phyloP scores from a whole-genome alignment of 1,140 invertebrate species.

The Lasioglossum albipes region DNA sequence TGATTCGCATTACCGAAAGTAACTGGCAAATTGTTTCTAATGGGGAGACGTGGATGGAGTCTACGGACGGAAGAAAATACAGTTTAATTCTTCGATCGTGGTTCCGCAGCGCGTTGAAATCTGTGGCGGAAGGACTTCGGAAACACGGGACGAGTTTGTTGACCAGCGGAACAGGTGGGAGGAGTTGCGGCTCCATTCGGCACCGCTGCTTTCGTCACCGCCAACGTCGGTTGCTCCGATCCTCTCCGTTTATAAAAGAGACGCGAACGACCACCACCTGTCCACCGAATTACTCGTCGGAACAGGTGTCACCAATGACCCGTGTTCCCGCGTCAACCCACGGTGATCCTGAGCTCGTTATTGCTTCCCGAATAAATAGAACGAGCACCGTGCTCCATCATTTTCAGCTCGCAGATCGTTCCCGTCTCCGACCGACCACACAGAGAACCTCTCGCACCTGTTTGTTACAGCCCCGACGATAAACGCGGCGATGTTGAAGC shows the following conservation, averaged over 20 bases:
- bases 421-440: not conserved
- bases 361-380: not conserved
- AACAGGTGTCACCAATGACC: constrained; percentile 35
- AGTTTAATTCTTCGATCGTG: not conserved
- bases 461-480: too few relatives aligned
- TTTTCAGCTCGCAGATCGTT: not conserved
- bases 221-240: not conserved
- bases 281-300: constrained; percentile 1
- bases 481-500: too few relatives aligned
- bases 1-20: not conserved
- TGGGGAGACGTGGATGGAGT: not conserved
- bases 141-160: not conserved
- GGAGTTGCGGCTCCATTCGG: constrained; percentile 34
- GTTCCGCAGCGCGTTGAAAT: not conserved
- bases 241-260: not conserved
- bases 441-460: too few relatives aligned
- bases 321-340: not conserved
- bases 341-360: not conserved
- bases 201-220: constrained; percentile 1
- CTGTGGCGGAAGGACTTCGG: not conserved
- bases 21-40: not conserved
- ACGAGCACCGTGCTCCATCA: not conserved
- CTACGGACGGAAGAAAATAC: not conserved
- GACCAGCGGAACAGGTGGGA: constrained; percentile 50
- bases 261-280: not conserved